Percentiles rank a stretch among this genome's conserved stretches.
These are phyloP conservation scores for Amphipyra tragopoginis DNA, from an alignment of 2,888 invertebrate genomes.

Conservation along the genomic window DNA sequence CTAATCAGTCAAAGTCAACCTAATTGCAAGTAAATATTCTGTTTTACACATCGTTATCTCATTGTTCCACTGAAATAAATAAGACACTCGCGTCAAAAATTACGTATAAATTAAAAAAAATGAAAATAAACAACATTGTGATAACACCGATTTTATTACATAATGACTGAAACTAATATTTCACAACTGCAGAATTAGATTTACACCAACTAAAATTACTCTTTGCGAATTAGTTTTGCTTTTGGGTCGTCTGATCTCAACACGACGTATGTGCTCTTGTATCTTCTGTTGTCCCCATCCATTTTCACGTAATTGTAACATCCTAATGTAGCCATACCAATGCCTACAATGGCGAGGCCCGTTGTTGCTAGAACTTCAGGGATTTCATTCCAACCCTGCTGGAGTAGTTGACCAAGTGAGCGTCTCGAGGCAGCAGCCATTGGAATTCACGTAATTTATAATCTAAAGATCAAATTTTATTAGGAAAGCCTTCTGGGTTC, in stretches of 20 bases:
- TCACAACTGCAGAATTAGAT: conserved; percentile 21
- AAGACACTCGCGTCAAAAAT: too few relatives aligned
- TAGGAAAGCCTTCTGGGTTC: too few relatives aligned
- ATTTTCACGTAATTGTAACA: conserved; percentile 86
- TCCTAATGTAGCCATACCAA: conserved; percentile 85
- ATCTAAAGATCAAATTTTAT: background rate
- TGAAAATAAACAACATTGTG: conserved; percentile 30
- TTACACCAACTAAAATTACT: conserved; percentile 70
- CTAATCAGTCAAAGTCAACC: too few relatives aligned
- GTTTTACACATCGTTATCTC: too few relatives aligned
- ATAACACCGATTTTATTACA: conserved; percentile 81
- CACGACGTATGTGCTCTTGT: conserved; percentile 91
- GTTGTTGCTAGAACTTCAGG: conserved; percentile 92
- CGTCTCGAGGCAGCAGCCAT: conserved; percentile 80
- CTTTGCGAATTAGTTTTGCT: conserved; percentile 88
- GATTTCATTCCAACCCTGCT: conserved; percentile 91
- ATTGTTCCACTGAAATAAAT: too few relatives aligned
- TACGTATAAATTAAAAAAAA: background rate
- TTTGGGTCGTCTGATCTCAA: conserved; percentile 92
- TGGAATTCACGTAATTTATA: conserved; percentile 20
- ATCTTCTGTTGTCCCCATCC: conserved; percentile 92
- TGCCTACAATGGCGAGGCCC: conserved; percentile 90
- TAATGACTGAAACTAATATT: conserved; percentile 72
- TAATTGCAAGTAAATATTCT: too few relatives aligned
- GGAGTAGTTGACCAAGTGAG: conserved; percentile 76